phyloP scores from a whole-genome alignment of 2,113 vertebrate species.

The Phoenicopterus ruber region DNA sequence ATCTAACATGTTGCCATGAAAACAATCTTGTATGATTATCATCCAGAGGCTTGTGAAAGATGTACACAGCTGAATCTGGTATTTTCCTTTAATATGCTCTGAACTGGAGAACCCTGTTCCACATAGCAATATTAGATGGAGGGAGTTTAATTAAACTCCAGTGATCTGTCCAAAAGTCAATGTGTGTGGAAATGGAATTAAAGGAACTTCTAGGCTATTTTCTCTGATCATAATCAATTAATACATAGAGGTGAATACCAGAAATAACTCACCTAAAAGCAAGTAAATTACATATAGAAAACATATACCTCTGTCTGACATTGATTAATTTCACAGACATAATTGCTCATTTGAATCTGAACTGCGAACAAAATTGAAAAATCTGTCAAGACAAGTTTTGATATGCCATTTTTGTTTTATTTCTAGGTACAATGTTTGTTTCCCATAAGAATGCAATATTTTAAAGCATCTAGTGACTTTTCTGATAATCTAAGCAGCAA shows the following conservation, averaged over 20 bases:
- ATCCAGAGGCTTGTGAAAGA: background rate
- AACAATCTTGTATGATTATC: conserved; percentile 1
- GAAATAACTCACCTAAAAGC: background rate
- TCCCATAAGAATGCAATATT: background rate
- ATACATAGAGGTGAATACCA: background rate
- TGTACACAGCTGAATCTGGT: background rate
- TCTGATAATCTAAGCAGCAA: background rate
- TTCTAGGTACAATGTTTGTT: background rate
- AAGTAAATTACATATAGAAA: background rate
- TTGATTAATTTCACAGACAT: background rate
- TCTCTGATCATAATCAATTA: conserved; percentile 25
- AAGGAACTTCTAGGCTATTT: conserved; percentile 15
- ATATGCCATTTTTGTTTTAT: background rate
- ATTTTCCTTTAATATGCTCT: background rate
- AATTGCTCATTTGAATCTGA: background rate
- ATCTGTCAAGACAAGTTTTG: background rate
- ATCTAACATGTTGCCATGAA: background rate
- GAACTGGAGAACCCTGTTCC: background rate
- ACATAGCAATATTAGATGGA: conserved; percentile 14
- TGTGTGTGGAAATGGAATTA: conserved; percentile 21
- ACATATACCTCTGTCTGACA: background rate
- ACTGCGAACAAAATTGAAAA: background rate
- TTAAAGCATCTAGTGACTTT: background rate
- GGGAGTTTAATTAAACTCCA: conserved; percentile 57
- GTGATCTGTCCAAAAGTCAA: conserved; percentile 34